phyloP scores from a whole-genome alignment of 2,113 vertebrate genomes.

The Muntiacus muntjak region DNA sequence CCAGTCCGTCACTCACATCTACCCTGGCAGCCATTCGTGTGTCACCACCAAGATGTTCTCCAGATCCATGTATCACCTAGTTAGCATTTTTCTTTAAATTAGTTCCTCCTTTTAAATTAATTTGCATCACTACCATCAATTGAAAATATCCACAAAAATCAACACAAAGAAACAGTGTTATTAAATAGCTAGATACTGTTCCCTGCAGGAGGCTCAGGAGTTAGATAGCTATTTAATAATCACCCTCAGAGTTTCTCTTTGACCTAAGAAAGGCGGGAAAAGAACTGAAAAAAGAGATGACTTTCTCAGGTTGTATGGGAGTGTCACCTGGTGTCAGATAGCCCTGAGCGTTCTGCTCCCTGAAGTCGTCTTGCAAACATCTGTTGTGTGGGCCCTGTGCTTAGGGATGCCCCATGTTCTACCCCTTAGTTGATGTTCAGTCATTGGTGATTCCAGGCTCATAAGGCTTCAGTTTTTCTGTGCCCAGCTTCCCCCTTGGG shows the following conservation, averaged over 20 bases:
- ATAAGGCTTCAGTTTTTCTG: background rate
- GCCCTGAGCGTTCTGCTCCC: background rate
- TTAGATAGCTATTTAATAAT: background rate
- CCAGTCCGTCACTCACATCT: rapidly evolving
- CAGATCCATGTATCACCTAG: background rate
- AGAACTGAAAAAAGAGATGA: background rate
- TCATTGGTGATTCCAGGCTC: background rate
- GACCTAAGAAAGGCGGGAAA: background rate
- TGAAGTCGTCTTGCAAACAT: background rate
- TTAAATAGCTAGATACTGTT: background rate
- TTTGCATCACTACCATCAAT: background rate
- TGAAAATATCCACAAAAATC: background rate
- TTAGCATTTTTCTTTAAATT: background rate
- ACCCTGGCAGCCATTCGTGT: rapidly evolving
- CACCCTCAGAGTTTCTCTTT: background rate
- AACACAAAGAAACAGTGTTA: background rate
- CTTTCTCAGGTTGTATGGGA: background rate
- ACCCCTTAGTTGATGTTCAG: background rate
- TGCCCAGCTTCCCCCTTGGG: background rate
- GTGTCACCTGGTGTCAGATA: background rate
- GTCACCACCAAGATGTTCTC: background rate
- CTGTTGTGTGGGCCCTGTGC: background rate
- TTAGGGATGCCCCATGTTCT: background rate
- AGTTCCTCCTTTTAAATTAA: background rate
- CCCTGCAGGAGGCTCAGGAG: background rate